Percentiles rank a stretch among this genome's conserved stretches.
phyloP scores from a whole-genome alignment of 2,797 vertebrate species.

The Scleropages formosus region DNA sequence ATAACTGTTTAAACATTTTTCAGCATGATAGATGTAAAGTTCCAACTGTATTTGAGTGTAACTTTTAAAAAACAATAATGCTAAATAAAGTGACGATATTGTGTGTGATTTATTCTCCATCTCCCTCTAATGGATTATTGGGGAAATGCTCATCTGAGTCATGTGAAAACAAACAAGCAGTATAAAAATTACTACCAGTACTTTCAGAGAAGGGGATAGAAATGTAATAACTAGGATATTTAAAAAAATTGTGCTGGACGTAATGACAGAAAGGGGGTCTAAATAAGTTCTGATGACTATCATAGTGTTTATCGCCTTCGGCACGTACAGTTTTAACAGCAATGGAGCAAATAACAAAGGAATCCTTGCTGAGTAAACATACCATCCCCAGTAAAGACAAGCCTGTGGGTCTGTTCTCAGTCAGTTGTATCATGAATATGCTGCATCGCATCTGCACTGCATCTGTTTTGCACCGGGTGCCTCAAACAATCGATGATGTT shows the following conservation, averaged over 20 bases:
- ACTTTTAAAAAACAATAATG: not conserved
- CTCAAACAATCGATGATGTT: constrained; percentile 9
- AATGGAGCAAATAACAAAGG: constrained; percentile 2
- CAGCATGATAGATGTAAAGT: no score
- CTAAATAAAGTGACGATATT: not conserved
- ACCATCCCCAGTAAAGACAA: not conserved
- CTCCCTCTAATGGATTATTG: constrained; percentile 25
- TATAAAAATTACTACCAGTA: not conserved
- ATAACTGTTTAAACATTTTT: no score
- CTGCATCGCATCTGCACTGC: not conserved
- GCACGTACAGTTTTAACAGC: not conserved
- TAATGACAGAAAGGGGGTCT: not conserved
- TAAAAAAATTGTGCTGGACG: not conserved
- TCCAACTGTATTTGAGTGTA: not conserved
- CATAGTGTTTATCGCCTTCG: no score
- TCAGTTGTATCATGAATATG: not conserved
- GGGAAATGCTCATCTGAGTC: constrained; percentile 11
- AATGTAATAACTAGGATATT: no score
- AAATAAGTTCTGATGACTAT: not conserved
- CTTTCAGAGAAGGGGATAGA: not conserved
- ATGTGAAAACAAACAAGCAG: not conserved
- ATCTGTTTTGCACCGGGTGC: not conserved
- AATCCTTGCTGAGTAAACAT: not conserved
- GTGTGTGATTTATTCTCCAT: not conserved
- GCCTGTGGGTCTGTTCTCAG: not conserved